A percentile compares a stretch with the other conserved stretches of the same genome.
Conservation (phyloP, 2,113 vertebrate species). For the Triplophysa tibetana region DNA sequence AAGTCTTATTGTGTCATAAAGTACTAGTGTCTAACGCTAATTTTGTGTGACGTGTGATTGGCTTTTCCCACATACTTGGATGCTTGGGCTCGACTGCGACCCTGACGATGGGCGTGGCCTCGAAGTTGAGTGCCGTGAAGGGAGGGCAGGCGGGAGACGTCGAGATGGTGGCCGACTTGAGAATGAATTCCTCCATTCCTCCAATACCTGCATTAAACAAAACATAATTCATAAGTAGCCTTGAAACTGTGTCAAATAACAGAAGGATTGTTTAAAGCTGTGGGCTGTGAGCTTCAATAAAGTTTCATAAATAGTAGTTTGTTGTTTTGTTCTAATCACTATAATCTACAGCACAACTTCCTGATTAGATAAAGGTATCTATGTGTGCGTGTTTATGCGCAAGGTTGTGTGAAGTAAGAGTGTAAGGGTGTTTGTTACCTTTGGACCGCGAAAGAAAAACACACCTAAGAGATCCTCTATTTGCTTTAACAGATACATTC, state of each 20-base stretch:
- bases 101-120: constrained; percentile 91
- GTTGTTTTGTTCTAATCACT: not conserved
- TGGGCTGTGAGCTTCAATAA: not conserved
- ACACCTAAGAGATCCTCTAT: constrained; percentile 17
- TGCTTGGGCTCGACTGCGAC: constrained; percentile 94
- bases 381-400: not conserved
- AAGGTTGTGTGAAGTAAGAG: constrained; percentile 14
- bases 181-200: constrained; percentile 87
- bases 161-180: constrained; percentile 93
- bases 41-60: not conserved
- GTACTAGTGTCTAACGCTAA: no score
- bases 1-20: no score
- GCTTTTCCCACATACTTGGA: constrained; percentile 81
- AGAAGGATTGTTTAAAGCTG: not conserved
- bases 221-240: not conserved
- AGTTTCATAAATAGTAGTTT: not conserved
- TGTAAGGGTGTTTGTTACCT: not conserved
- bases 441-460: constrained; percentile 4
- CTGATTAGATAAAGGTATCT: not conserved
- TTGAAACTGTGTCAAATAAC: not conserved
- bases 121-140: constrained; percentile 90
- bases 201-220: constrained; percentile 80
- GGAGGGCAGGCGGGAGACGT: constrained; percentile 83
- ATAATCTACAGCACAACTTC: not conserved
- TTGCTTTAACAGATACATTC: not conserved